Percentiles rank a stretch among this genome's conserved stretches.
Evolutionary conservation across 1,140 invertebrate genomes (phyloP).

Genomic region (Heliconius nattereri): DNA sequence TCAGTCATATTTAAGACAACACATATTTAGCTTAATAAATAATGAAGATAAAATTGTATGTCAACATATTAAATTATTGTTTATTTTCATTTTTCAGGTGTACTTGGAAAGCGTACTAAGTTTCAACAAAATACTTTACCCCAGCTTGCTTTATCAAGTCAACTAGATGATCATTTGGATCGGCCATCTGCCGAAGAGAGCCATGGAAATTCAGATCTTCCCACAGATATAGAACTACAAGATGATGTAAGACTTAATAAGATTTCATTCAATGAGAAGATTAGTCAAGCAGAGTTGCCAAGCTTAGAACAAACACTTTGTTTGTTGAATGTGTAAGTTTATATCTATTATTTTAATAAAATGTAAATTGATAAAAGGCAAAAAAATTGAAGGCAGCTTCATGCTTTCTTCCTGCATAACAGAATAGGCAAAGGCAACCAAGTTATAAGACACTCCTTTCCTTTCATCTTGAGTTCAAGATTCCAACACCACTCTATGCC

Average conservation of each 20-base stretch:
- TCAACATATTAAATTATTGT: not conserved
- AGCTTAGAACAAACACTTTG: constrained; percentile 90
- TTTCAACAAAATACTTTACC: constrained; percentile 91
- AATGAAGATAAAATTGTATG: too few species aligned
- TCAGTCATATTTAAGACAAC: too few species aligned
- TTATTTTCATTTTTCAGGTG: constrained; percentile 79
- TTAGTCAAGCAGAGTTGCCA: constrained; percentile 82
- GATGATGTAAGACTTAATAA: constrained; percentile 92
- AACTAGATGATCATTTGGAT: constrained; percentile 71
- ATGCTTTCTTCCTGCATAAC: too few species aligned
- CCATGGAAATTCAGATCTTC: constrained; percentile 77
- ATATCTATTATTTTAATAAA: not conserved
- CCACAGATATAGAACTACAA: constrained; percentile 86
- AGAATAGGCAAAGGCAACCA: too few species aligned
- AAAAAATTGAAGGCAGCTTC: too few species aligned
- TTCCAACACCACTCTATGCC: too few species aligned
- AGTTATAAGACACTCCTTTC: too few species aligned
- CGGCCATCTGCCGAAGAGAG: constrained; percentile 73
- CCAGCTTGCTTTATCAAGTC: constrained; percentile 88
- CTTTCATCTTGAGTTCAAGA: too few species aligned
- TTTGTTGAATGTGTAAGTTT: constrained; percentile 83
- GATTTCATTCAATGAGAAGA: constrained; percentile 87
- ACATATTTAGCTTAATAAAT: not conserved
- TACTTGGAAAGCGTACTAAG: constrained; percentile 93
- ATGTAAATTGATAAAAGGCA: not conserved